Percentiles rank a stretch among this genome's conserved stretches.
Conservation (phyloP, 2,113 vertebrate genomes). For the Ailuropoda melanoleuca region DNA sequence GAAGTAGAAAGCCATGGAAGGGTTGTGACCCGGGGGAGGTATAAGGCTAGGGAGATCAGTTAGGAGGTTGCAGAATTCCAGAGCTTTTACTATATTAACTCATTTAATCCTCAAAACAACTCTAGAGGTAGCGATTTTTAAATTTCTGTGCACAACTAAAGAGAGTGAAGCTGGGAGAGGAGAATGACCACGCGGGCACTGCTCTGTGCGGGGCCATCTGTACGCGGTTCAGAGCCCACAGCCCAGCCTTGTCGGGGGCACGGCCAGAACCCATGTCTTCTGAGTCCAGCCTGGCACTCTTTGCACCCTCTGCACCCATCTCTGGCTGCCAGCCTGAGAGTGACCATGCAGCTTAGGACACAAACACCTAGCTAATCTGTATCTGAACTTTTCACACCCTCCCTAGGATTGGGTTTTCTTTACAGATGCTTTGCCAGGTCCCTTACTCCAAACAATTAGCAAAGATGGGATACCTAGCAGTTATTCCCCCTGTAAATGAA, state of each 20-base stretch:
- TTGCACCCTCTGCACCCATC: background rate
- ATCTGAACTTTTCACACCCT: background rate
- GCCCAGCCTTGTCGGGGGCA: background rate
- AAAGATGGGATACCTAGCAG: background rate
- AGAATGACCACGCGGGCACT: rapidly evolving
- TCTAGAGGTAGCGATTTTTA: background rate
- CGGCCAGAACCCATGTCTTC: background rate
- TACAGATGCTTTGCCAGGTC: background rate
- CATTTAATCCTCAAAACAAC: background rate
- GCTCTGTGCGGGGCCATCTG: background rate
- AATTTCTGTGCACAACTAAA: background rate
- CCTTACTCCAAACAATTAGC: background rate
- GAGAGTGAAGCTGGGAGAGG: background rate
- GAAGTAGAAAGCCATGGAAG: background rate
- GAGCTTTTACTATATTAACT: background rate
- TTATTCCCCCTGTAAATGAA: background rate
- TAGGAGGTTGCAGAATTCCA: background rate
- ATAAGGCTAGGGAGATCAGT: background rate
- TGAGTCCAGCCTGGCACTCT: background rate
- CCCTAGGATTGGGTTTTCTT: background rate
- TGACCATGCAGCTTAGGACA: background rate
- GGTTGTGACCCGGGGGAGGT: background rate
- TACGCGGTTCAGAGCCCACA: background rate
- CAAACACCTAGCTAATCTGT: background rate
- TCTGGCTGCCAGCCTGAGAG: background rate